Evolutionary conservation across 2,797 vertebrate genomes (phyloP), one percentile per base, ranked within the genome.

Genomic region (Orientallactaga sibirica): DNA sequence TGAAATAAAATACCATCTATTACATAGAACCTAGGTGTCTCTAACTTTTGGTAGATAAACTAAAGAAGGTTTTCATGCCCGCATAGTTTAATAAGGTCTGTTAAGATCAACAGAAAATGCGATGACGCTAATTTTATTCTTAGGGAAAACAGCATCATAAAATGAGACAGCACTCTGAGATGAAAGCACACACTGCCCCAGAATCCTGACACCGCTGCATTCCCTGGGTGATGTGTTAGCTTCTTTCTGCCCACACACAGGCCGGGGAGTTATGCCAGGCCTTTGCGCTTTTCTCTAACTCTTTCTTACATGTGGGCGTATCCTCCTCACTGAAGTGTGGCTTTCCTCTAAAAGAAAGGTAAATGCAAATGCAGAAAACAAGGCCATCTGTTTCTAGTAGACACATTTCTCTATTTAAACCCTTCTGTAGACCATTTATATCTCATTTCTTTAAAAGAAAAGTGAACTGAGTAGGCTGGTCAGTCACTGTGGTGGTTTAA

Each of bases 401-500:
- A 80, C 68, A 19, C 43, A 68, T 73, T 18, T 66, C 86, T 93
- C 25, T 92, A 48, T 77, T 77, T 87, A 95, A 92, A 2, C 52
- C 41, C 29, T 91, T 89, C 84, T 68, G 80, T 84, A 90, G 81
- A 88, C 27, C 89, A 61, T 94, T 94, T 94, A 87, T 76, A 82
- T 92, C 66, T 64, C 64, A 92, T 96, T 95, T 96, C 58, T 73
- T 85, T 76, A 84, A 84, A 68, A 84, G 86, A 91, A 96, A 92
- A 93, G 70, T 71, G 74, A 94, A 76, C 62, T 86, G 61, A 58
- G 15, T 43, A 58, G 29, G 84, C 82, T 37, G 22, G 22, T 77
- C 74, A 7, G 25, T 71, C 22, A 41, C 55, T 58, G 55, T 58
- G 55, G 55, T 58, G 55, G 1, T 58, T 58, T 58, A 16, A 52